phyloP scores from a whole-genome alignment of 2,113 vertebrate species.

The Sminthopsis crassicaudata region DNA sequence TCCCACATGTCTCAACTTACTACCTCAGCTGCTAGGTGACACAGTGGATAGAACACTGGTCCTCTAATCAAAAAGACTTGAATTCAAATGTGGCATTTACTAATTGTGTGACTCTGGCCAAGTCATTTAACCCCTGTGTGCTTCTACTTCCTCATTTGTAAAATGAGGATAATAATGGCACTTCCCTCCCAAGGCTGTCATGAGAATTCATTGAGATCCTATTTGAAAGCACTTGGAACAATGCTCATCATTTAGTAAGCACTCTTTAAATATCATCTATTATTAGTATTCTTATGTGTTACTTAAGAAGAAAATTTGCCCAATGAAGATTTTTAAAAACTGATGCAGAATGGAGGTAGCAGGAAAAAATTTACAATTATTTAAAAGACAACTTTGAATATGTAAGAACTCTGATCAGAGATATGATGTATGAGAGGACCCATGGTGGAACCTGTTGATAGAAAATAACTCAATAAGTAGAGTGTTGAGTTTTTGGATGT shows the following conservation, averaged over 20 bases:
- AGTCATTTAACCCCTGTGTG: neutral
- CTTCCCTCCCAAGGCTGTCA: neutral
- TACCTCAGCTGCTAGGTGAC: neutral
- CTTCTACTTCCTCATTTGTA: neutral
- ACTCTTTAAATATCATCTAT: neutral
- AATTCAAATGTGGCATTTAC: neutral
- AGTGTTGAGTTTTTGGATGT: neutral
- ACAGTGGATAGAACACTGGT: neutral
- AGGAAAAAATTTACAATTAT: neutral
- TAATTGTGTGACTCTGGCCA: neutral
- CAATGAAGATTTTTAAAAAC: neutral
- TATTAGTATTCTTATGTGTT: neutral
- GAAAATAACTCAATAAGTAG: neutral
- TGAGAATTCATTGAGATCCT: neutral
- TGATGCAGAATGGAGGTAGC: neutral
- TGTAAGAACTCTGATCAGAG: neutral
- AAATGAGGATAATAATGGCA: neutral
- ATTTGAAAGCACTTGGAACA: neutral
- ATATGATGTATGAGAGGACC: neutral
- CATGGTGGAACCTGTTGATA: neutral
- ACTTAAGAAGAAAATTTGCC: neutral
- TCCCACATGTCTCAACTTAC: neutral
- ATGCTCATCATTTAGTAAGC: neutral
- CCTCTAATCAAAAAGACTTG: neutral
- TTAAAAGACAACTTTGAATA: neutral